Conservation (phyloP, 2,797 vertebrate genomes). For the Emys orbicularis region DNA sequence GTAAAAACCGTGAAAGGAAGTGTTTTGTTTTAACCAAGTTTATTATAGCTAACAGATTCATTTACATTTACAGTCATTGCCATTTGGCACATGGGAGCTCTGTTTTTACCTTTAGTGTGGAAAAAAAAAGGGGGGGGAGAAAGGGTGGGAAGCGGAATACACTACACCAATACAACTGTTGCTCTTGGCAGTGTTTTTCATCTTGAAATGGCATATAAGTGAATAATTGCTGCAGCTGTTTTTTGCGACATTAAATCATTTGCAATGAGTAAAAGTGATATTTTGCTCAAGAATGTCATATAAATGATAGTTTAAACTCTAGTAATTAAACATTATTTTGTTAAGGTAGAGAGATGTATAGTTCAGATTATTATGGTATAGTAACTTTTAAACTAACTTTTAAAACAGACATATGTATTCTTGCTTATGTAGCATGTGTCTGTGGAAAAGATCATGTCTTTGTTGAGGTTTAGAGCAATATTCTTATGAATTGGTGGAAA, state of each 20-base stretch:
- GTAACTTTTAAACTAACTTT: conserved; percentile 16
- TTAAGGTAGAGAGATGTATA: conserved; percentile 63
- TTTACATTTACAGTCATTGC: conserved; percentile 34
- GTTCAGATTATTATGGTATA: conserved; percentile 54
- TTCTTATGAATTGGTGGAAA: conserved; percentile 36
- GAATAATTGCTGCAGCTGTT: conserved; percentile 62
- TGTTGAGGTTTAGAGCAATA: conserved; percentile 32
- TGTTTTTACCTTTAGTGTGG: conserved; percentile 49
- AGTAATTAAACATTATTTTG: conserved; percentile 72
- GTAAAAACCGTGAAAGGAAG: conserved; percentile 54
- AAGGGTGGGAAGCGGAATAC: conserved; percentile 8
- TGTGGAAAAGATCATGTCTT: background rate
- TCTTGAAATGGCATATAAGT: conserved; percentile 66
- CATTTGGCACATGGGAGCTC: conserved; percentile 22
- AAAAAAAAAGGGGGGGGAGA: background rate
- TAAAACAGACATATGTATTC: conserved; percentile 55
- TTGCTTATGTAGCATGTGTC: conserved; percentile 60
- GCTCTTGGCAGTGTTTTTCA: conserved; percentile 68
- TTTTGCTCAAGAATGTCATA: conserved; percentile 57
- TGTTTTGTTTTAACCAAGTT: conserved; percentile 57
- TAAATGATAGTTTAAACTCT: conserved; percentile 65
- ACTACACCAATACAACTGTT: conserved; percentile 23
- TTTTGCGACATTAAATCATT: conserved; percentile 62
- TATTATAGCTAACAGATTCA: conserved; percentile 41
- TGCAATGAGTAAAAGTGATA: conserved; percentile 61